These are phyloP conservation scores for Copsychus sechellarum DNA, from an alignment of 2,113 vertebrate species.

Conservation along the genomic window DNA sequence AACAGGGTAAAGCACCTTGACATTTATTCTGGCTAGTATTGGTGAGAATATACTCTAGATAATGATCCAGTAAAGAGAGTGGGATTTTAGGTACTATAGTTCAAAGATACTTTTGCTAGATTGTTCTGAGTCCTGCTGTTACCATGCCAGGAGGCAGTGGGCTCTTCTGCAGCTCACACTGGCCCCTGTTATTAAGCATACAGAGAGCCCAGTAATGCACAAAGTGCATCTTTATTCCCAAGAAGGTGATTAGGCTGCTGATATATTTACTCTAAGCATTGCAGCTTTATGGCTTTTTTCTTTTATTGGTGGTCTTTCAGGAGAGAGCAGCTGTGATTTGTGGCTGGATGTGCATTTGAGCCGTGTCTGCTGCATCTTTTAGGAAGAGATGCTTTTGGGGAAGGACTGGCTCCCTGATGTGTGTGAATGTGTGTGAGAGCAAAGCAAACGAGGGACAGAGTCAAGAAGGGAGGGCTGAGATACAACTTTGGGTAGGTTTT, in stretches of 20 bases:
- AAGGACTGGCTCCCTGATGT: not conserved
- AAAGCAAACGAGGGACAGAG: not conserved
- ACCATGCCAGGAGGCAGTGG: not conserved
- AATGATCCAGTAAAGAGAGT: not conserved
- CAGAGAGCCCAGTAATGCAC: not conserved
- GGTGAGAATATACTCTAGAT: not conserved
- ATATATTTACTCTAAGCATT: not conserved
- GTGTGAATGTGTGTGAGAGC: not conserved
- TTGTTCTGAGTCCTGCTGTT: not conserved
- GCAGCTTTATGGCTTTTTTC: slow-evolving; percentile 10
- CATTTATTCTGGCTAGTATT: not conserved
- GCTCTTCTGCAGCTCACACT: not conserved
- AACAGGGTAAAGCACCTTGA: not conserved
- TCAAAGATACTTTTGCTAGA: not conserved
- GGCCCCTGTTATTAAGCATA: not conserved
- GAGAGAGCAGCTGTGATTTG: not conserved
- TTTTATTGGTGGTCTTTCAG: slow-evolving; percentile 23
- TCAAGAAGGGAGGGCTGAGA: not conserved
- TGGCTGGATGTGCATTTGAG: not conserved
- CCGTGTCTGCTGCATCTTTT: not conserved
- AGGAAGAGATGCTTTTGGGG: not conserved
- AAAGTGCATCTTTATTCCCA: not conserved
- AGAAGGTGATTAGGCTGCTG: not conserved
- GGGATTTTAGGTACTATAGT: not conserved
- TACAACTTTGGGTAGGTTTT: not conserved